phyloP scores from a whole-genome alignment of 2,797 vertebrate species.

The Pseudotriccus pelzelni region DNA sequence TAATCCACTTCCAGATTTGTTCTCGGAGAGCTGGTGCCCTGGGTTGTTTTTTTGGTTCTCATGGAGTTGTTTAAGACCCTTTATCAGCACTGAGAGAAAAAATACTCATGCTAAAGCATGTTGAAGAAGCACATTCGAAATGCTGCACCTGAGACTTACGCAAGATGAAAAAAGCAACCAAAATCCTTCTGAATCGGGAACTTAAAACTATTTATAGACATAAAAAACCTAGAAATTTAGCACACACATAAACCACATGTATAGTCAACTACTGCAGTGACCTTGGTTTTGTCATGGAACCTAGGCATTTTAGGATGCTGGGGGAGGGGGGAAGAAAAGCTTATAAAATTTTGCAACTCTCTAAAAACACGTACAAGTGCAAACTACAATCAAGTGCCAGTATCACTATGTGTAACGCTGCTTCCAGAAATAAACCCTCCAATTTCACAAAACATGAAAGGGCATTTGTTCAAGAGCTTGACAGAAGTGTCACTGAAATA shows the following conservation, averaged over 20 bases:
- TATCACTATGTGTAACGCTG: not conserved
- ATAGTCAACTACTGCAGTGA: not conserved
- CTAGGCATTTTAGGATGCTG: not conserved
- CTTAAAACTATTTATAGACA: not conserved
- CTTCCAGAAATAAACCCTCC: not conserved
- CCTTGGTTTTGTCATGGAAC: not conserved
- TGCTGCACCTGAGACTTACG: not conserved
- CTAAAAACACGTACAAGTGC: not conserved
- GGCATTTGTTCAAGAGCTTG: not conserved
- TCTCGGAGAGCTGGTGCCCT: constrained; percentile 77
- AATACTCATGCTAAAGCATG: constrained; percentile 61
- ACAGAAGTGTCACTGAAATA: not conserved
- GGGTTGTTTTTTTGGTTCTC: constrained; percentile 82
- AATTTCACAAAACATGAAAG: not conserved
- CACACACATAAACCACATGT: not conserved
- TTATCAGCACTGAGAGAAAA: constrained; percentile 88
- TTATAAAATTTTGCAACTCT: not conserved
- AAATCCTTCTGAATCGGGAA: not conserved
- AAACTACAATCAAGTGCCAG: not conserved
- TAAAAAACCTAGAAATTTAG: not conserved
- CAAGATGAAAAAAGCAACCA: not conserved
- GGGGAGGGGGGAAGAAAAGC: not conserved
- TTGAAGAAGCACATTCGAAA: constrained; percentile 48
- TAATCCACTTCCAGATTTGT: constrained; percentile 78
- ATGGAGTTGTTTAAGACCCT: constrained; percentile 93